Evolutionary conservation across 2,888 invertebrate genomes (phyloP).

Genomic region (Neria commutata): DNA sequence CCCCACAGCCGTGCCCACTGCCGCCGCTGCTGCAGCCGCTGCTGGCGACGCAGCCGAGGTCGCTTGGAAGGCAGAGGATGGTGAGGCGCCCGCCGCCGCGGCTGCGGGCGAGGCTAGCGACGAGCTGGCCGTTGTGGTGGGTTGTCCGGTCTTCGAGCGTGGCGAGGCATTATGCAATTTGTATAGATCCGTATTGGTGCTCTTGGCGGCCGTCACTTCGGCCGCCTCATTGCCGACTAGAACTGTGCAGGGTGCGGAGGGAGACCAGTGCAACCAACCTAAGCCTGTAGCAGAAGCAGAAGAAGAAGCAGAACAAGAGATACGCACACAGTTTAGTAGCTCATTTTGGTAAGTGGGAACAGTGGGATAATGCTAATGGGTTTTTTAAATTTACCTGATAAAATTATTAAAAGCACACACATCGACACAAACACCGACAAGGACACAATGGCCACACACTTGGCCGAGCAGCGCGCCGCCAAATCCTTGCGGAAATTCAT

Average conservation of each 20-base stretch:
- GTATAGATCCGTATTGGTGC: conserved; percentile 73
- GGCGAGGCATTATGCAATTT: conserved; percentile 71
- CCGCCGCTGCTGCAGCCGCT: conserved; percentile 73
- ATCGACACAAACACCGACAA: conserved; percentile 83
- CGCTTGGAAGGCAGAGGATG: conserved; percentile 64
- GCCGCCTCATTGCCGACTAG: conserved; percentile 80
- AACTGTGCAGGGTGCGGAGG: conserved; percentile 82
- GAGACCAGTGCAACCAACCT: conserved; percentile 83
- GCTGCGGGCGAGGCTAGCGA: conserved; percentile 74
- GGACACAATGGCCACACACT: conserved; percentile 87
- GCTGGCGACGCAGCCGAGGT: conserved; percentile 57
- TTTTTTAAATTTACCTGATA: conserved; percentile 76
- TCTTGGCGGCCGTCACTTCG: conserved; percentile 73
- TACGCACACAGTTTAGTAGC: background rate
- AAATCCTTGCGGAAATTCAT: conserved; percentile 88
- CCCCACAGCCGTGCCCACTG: conserved; percentile 61
- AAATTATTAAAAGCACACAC: conserved; percentile 82
- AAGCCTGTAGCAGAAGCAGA: conserved; percentile 66
- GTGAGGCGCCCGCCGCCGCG: conserved; percentile 55
- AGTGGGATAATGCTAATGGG: background rate
- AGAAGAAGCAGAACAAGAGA: conserved; percentile 9
- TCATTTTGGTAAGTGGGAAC: background rate
- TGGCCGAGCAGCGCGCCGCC: conserved; percentile 88
- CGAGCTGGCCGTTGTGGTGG: conserved; percentile 63
- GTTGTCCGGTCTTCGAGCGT: conserved; percentile 64